phyloP scores from a whole-genome alignment of 2,797 vertebrate genomes.

The Sternotherus odoratus region DNA sequence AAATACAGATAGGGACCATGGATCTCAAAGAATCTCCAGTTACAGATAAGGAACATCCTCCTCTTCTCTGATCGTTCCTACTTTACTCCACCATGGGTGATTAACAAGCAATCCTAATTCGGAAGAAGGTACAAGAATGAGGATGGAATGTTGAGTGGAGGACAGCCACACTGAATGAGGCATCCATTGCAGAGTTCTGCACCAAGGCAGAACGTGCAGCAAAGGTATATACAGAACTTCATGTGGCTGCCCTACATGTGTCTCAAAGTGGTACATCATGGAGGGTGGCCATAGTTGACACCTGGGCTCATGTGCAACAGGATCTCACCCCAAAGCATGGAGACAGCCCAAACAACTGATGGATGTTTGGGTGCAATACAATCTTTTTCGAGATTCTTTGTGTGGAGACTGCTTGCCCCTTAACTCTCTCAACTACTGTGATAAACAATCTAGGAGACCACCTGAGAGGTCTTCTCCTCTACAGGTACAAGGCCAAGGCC shows the following conservation, averaged over 20 bases:
- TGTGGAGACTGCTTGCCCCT: no score
- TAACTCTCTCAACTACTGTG: neutral
- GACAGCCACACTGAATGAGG: neutral
- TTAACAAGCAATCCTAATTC: neutral
- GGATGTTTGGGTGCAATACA: no score
- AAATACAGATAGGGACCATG: neutral
- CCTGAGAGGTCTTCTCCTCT: no score
- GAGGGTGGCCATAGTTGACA: neutral
- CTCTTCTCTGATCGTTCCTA: neutral
- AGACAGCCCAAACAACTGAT: neutral
- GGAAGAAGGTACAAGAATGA: neutral
- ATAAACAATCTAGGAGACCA: neutral
- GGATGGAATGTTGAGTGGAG: neutral
- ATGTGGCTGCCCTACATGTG: neutral
- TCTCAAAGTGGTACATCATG: neutral
- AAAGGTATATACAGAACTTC: neutral
- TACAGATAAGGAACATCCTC: neutral
- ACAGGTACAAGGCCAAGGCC: no score
- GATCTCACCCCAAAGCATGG: neutral
- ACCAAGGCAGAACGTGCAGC: neutral
- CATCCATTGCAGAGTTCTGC: neutral
- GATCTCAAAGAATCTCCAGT: neutral
- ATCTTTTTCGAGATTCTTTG: no score
- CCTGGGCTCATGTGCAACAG: neutral
- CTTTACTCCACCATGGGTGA: neutral